Conservation (phyloP, 2,113 vertebrate genomes). For the Sturnira hondurensis region DNA sequence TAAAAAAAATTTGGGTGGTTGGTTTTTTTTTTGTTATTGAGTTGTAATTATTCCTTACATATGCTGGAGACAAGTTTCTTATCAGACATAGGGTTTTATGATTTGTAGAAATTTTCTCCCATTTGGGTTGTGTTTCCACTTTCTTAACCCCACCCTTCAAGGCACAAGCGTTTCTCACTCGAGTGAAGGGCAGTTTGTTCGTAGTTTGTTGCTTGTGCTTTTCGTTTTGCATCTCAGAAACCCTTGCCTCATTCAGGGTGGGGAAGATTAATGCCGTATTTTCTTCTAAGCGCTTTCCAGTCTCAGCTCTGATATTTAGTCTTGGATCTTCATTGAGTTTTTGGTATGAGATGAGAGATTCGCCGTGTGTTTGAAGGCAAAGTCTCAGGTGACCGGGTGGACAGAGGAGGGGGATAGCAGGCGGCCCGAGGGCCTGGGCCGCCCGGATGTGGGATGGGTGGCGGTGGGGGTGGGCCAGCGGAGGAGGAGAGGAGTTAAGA, state of each 20-base stretch:
- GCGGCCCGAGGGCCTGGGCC: fast-evolving
- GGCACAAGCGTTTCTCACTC: not conserved
- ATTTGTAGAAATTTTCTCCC: not conserved
- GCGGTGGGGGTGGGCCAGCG: fast-evolving
- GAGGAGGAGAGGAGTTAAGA: not conserved
- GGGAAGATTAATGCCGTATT: not conserved
- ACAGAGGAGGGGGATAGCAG: too few species aligned
- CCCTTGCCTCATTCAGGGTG: not conserved
- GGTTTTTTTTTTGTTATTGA: not conserved
- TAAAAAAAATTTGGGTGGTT: too few species aligned
- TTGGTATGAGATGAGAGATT: too few species aligned
- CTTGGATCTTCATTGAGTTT: too few species aligned
- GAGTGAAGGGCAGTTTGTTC: not conserved
- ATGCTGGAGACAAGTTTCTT: not conserved
- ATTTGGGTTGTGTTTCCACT: not conserved
- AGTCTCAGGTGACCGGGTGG: not conserved
- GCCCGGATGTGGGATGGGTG: not conserved
- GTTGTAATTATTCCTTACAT: not conserved
- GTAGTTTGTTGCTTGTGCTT: not conserved
- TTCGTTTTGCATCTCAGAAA: not conserved
- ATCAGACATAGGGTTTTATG: not conserved
- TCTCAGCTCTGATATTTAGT: too few species aligned
- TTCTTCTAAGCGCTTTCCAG: too few species aligned
- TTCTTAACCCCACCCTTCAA: not conserved
- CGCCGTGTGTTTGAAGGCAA: not conserved